phyloP scores from a whole-genome alignment of 2,888 invertebrate genomes.

The Minunthozetes semirufus region DNA sequence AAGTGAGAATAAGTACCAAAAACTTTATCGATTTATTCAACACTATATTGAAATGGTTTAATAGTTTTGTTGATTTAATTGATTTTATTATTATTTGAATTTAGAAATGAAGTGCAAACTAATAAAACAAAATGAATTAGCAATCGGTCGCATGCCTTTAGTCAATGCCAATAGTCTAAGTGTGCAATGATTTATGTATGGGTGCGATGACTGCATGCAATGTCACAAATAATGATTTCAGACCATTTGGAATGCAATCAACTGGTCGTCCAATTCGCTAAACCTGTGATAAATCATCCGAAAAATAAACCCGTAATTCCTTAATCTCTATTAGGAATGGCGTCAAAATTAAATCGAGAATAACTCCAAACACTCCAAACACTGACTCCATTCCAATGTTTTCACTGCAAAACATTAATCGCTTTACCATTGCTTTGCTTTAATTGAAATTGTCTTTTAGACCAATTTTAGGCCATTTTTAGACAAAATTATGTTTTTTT shows the following conservation, averaged over 20 bases:
- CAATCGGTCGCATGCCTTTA: conserved; percentile 23
- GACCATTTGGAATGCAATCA: conserved; percentile 26
- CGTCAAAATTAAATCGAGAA: neutral
- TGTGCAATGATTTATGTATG: conserved; percentile 26
- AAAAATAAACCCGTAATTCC: conserved; percentile 17
- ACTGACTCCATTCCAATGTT: too few species aligned
- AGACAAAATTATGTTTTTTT: too few species aligned
- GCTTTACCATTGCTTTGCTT: too few species aligned
- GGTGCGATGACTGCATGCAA: neutral
- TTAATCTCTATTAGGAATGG: neutral
- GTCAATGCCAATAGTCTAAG: conserved; percentile 6
- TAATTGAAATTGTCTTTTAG: too few species aligned
- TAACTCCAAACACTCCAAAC: neutral
- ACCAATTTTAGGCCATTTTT: too few species aligned
- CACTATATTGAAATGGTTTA: neutral
- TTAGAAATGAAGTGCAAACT: conserved; percentile 20
- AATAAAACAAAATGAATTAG: conserved; percentile 26
- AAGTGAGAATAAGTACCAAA: neutral
- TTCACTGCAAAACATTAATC: too few species aligned
- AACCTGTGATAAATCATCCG: conserved; percentile 14
- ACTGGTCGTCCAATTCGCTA: neutral
- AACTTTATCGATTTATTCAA: neutral
- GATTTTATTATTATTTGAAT: conserved; percentile 15
- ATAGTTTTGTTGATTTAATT: conserved; percentile 4
- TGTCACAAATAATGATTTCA: conserved; percentile 11